Conservation (phyloP, 2,888 invertebrate genomes). For the Rhamphomyia laevipes region DNA sequence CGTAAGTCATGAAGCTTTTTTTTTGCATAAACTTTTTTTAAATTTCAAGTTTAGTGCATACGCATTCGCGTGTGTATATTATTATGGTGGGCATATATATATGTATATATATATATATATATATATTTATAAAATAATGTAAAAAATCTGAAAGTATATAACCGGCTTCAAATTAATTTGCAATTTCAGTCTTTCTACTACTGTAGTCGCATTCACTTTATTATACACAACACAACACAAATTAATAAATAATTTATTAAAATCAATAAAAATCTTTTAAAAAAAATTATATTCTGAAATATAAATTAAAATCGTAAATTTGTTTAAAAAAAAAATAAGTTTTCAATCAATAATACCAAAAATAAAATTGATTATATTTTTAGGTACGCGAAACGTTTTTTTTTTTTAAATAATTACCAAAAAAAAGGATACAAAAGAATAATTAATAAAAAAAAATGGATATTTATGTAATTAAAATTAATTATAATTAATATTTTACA, state of each 20-base stretch:
- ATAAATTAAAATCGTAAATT: background rate
- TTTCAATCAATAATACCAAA: background rate
- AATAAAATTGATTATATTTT: background rate
- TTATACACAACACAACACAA: slow-evolving; percentile 19
- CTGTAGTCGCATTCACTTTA: slow-evolving; percentile 34
- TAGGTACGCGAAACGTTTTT: background rate
- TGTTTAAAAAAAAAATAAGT: slow-evolving; percentile 7
- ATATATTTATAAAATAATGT: background rate
- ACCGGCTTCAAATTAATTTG: slow-evolving; percentile 39
- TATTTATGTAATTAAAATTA: background rate
- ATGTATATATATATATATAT: too few relatives aligned
- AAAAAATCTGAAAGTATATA: slow-evolving; percentile 36
- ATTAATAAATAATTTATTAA: slow-evolving; percentile 8
- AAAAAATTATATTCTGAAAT: background rate
- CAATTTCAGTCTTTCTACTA: slow-evolving; percentile 41
- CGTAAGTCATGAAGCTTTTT: too few relatives aligned
- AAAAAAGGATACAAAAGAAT: slow-evolving; percentile 1
- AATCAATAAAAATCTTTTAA: slow-evolving; percentile 9
- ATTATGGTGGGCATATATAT: too few relatives aligned
- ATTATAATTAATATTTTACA: too few relatives aligned
- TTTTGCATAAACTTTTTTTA: too few relatives aligned
- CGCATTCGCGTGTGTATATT: too few relatives aligned
- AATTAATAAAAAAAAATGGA: slow-evolving; percentile 9
- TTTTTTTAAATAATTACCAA: background rate
- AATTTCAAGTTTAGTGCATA: too few relatives aligned